Conservation (phyloP, 2,888 invertebrate genomes). For the Orchesellides sinensis region DNA sequence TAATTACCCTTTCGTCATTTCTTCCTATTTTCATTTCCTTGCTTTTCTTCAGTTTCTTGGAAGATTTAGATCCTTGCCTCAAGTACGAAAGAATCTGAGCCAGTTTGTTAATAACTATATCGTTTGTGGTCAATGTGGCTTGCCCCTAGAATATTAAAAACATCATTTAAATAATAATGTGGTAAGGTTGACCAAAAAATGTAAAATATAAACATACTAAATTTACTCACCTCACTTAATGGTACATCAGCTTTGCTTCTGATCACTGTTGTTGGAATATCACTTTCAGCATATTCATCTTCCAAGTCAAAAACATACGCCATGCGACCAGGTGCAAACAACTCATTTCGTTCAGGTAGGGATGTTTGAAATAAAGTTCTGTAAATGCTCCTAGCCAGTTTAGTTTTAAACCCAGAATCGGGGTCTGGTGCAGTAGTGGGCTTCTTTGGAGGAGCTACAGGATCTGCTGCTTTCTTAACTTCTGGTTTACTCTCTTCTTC, state of each 20-base stretch:
- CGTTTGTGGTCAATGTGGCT: constrained; percentile 81
- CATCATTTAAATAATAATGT: not conserved
- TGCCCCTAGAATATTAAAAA: constrained; percentile 81
- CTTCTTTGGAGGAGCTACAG: constrained; percentile 72
- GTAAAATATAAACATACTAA: not conserved
- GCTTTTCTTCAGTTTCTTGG: constrained; percentile 81
- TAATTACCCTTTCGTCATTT: constrained; percentile 66
- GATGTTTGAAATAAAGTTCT: constrained; percentile 77
- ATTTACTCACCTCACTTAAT: constrained; percentile 80
- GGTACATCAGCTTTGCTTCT: constrained; percentile 95
- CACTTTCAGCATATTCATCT: constrained; percentile 88
- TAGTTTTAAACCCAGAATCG: constrained; percentile 78
- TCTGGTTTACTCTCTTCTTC: constrained; percentile 79
- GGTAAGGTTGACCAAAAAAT: not conserved
- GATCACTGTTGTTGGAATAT: constrained; percentile 97
- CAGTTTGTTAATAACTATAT: constrained; percentile 94
- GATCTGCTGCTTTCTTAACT: constrained; percentile 75
- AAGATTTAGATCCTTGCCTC: constrained; percentile 89
- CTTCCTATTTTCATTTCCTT: constrained; percentile 82
- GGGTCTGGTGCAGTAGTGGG: constrained; percentile 56
- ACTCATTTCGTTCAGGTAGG: constrained; percentile 85
- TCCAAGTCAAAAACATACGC: constrained; percentile 98
- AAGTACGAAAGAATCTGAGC: constrained; percentile 97
- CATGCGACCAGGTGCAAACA: constrained; percentile 97
- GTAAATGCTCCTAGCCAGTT: constrained; percentile 87